Base-by-base conservation (phyloP, 1,140 invertebrate genomes). In the Cephus cinctus region DNA sequence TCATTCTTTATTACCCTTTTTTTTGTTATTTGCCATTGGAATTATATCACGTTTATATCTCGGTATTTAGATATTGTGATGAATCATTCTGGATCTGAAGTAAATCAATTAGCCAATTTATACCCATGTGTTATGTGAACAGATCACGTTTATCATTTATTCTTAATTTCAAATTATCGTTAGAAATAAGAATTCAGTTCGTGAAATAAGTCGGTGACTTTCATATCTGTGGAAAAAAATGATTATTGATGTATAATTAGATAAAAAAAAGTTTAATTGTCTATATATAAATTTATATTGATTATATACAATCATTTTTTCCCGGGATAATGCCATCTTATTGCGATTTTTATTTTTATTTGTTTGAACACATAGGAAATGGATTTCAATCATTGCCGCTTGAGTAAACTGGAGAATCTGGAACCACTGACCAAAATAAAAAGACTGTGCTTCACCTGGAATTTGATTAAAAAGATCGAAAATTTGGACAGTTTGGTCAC, bases 381-480 rank as follows among this genome's bases (percentile, higher is more conserved):
- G 22, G 94, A 98, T 72, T 81, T 97, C 34, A 96, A 94, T 77
- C 94, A 98, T 75, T 85, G 86, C 14, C 81, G 88, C 57, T 85
- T 96, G 51, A 83, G 80, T 8, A 89, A 89, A 69, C 80, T 95
- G 54, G 86, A 92, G 58, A 89, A 93, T 67, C 78, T 95, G 12
- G 89, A 92, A 59, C 81, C 81, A 2, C 65, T 94, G 9, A 81
- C 70, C 14, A 80, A 84, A 52, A 80, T 94, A 23, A 84, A 96
- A 77, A 86, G 83, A 59, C 73, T 96, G 22, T 94, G 87, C 66
- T 79, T 98, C 16, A 83, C 94, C 34, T 96, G 96, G 89, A 98
- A 98, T 78, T 78, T 96, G 1, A 93, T 98, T 8, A 96, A 90
- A 59, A 93, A 91, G 65, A 97, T 98, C 65, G 92, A 96, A 70